Percentiles rank a stretch among this genome's conserved stretches.
phyloP scores from a whole-genome alignment of 2,888 invertebrate genomes.

The Diaprepes abbreviatus region DNA sequence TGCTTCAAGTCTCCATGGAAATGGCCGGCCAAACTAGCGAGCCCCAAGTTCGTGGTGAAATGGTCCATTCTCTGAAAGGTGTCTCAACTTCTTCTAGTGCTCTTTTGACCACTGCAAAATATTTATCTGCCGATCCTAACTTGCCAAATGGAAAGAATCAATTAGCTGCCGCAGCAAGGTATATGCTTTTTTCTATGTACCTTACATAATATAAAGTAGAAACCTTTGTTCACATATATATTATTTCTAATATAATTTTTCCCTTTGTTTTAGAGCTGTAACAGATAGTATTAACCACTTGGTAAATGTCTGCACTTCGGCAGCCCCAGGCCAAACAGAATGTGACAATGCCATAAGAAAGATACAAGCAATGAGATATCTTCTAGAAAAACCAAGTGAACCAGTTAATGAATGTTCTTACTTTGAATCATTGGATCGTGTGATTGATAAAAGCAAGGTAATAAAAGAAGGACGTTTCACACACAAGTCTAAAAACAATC shows the following conservation, averaged over 20 bases:
- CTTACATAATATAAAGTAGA: too few species aligned
- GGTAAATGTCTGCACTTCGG: constrained; percentile 88
- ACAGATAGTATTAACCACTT: constrained; percentile 94
- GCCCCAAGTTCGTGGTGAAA: constrained; percentile 75
- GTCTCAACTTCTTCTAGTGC: constrained; percentile 91
- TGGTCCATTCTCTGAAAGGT: constrained; percentile 88
- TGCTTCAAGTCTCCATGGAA: constrained; percentile 85
- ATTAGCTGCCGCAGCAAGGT: constrained; percentile 82
- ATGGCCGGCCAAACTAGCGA: constrained; percentile 88
- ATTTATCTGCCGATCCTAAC: constrained; percentile 89
- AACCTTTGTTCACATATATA: too few species aligned
- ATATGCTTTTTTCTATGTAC: neutral
- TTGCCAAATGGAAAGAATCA: constrained; percentile 94
- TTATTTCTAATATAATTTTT: neutral
- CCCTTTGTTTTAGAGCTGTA: constrained; percentile 77
- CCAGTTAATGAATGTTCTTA: constrained; percentile 91
- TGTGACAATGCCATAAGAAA: constrained; percentile 95
- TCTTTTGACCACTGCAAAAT: constrained; percentile 88
- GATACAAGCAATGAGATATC: constrained; percentile 86
- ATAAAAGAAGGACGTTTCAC: too few species aligned
- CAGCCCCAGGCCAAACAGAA: constrained; percentile 94
- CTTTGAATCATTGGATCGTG: constrained; percentile 92
- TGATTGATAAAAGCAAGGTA: constrained; percentile 89
- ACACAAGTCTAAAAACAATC: too few species aligned
- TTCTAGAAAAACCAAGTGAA: constrained; percentile 88